These are phyloP conservation scores for Lepisosteus osseus DNA, from an alignment of 2,113 vertebrate species.

Conservation along the genomic window DNA sequence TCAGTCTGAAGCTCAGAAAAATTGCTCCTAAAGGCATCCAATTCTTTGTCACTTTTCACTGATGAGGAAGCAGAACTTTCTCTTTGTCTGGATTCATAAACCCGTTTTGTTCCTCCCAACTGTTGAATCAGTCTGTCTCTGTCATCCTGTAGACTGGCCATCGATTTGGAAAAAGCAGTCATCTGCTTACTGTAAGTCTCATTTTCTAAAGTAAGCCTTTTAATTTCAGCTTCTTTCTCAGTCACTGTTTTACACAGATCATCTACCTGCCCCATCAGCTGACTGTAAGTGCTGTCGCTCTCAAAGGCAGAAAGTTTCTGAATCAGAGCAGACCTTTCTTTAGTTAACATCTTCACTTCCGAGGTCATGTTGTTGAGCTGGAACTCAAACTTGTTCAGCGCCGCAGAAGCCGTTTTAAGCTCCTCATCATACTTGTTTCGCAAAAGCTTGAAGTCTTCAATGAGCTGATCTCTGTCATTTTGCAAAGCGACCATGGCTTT, in stretches of 20 bases:
- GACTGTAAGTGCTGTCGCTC: constrained; percentile 41
- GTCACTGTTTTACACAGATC: constrained; percentile 56
- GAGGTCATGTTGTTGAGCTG: constrained; percentile 47
- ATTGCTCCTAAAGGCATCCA: constrained; percentile 42
- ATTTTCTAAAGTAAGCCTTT: constrained; percentile 56
- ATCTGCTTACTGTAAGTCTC: constrained; percentile 59
- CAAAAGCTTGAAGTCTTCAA: constrained; percentile 72
- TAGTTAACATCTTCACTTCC: constrained; percentile 47
- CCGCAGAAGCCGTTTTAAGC: constrained; percentile 51
- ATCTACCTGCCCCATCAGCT: constrained; percentile 54
- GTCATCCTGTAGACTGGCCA: constrained; percentile 83
- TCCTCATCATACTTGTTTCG: constrained; percentile 64
- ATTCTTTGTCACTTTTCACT: constrained; percentile 33
- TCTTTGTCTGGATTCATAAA: constrained; percentile 51
- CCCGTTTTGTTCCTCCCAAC: constrained; percentile 58
- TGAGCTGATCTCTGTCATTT: constrained; percentile 73
- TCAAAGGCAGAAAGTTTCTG: constrained; percentile 45
- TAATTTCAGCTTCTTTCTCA: constrained; percentile 60
- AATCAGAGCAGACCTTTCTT: constrained; percentile 54
- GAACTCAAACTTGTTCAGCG: constrained; percentile 54
- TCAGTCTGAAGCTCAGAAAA: constrained; percentile 39
- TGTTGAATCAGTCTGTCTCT: constrained; percentile 74
- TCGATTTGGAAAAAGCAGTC: constrained; percentile 77
- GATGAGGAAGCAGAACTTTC: constrained; percentile 30
- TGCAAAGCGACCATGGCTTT: constrained; percentile 80